Percentiles rank a stretch among this genome's conserved stretches.
phyloP scores from a whole-genome alignment of 2,113 vertebrate species.

The Carettochelys insculpta region DNA sequence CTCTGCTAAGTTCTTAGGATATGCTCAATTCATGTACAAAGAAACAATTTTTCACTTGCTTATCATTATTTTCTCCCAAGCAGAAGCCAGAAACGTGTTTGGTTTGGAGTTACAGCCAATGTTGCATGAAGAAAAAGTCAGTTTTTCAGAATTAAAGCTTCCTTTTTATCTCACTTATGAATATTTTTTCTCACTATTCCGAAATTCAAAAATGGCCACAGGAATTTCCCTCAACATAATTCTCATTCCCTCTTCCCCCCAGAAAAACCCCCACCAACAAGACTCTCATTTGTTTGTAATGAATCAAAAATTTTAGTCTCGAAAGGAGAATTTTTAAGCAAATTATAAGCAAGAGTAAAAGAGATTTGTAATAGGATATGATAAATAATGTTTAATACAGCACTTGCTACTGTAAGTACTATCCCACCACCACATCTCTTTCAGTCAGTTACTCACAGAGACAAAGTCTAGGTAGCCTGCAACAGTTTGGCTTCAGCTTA shows the following conservation, averaged over 20 bases:
- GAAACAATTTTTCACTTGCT: not conserved
- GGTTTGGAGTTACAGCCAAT: not conserved
- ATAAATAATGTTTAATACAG: not conserved
- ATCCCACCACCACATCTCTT: not conserved
- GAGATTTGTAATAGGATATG: not conserved
- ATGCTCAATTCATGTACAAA: not conserved
- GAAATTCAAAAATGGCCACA: not conserved
- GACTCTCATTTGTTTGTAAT: not conserved
- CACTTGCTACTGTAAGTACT: not conserved
- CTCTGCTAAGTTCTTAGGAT: not conserved
- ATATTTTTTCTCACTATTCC: not conserved
- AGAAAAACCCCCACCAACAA: not conserved
- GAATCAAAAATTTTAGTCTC: not conserved
- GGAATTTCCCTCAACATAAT: not conserved
- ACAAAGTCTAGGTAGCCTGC: not conserved
- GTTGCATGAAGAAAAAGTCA: not conserved
- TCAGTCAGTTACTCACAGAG: not conserved
- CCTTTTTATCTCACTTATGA: not conserved
- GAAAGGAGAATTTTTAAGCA: fast-evolving
- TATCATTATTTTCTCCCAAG: not conserved
- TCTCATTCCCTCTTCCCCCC: fast-evolving
- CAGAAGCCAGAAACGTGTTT: not conserved
- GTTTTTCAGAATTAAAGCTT: not conserved
- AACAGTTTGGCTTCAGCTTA: not conserved
- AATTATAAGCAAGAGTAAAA: not conserved